A percentile compares a stretch with the other conserved stretches of the same genome.
phyloP scores from a whole-genome alignment of 2,113 vertebrate genomes.

The Pitta sordida region DNA sequence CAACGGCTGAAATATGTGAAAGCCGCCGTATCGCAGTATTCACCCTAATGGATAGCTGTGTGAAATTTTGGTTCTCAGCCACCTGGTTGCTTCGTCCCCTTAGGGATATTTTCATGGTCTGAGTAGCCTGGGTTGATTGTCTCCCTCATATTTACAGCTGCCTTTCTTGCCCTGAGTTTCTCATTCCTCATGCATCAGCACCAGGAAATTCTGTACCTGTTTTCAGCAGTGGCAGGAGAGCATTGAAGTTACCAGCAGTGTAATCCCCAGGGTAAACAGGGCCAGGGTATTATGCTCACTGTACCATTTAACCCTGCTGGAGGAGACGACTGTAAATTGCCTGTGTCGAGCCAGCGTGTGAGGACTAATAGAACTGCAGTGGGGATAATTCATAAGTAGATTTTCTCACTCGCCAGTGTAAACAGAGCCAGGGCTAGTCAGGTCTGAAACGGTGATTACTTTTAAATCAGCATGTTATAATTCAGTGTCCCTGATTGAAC shows the following conservation, averaged over 20 bases:
- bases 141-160: background rate
- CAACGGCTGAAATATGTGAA: background rate
- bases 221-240: constrained; percentile 3
- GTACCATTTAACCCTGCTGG: constrained; percentile 15
- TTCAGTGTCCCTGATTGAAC: constrained; percentile 29
- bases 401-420: background rate
- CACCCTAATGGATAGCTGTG: background rate
- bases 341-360: background rate
- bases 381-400: constrained; percentile 31
- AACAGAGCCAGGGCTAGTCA: constrained; percentile 16
- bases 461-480: constrained; percentile 2
- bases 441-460: constrained; percentile 28
- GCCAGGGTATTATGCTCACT: background rate
- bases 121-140: background rate
- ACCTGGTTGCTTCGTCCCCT: fast-evolving
- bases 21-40: background rate
- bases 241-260: background rate
- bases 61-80: background rate
- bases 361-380: constrained; percentile 21
- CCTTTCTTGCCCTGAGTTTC: background rate
- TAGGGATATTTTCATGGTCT: background rate
- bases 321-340: background rate
- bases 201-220: constrained; percentile 2
- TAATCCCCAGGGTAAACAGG: constrained; percentile 14
- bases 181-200: background rate